These are phyloP conservation scores for Caiman crocodilus DNA, from an alignment of 2,797 vertebrate species.

Conservation along the genomic window DNA sequence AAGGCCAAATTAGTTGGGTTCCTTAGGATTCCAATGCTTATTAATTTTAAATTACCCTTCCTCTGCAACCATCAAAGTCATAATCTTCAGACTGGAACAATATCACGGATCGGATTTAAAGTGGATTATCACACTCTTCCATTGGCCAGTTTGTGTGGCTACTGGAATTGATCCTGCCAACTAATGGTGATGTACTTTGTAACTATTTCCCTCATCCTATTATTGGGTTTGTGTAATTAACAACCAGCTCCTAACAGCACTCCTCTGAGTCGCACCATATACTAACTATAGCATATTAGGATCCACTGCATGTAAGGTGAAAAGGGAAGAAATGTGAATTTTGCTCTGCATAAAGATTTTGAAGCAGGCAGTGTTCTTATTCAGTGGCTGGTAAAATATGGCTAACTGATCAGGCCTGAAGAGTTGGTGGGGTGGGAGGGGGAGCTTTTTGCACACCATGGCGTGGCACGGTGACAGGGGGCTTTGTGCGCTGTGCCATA, in stretches of 20 bases:
- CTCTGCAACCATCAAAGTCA: neutral
- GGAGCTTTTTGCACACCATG: too few species aligned
- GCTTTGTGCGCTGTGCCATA: too few species aligned
- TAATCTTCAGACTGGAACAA: neutral
- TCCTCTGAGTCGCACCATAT: neutral
- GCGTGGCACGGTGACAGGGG: too few species aligned
- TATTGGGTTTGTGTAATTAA: neutral
- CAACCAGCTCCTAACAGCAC: fast-evolving
- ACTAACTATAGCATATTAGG: fast-evolving
- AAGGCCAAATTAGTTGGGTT: conserved; percentile 27
- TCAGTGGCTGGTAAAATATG: neutral
- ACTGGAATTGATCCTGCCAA: fast-evolving
- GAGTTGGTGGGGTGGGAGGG: too few species aligned
- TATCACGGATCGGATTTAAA: neutral
- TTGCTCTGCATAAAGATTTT: neutral
- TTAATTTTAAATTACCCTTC: conserved; percentile 39
- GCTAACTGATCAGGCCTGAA: neutral
- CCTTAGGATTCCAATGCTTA: neutral
- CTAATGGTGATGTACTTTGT: neutral
- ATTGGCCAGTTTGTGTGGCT: neutral
- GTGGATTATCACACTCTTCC: neutral
- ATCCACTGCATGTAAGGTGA: neutral
- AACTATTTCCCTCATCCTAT: neutral
- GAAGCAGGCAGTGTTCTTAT: neutral
- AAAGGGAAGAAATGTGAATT: neutral